phyloP scores from a whole-genome alignment of 2,113 vertebrate genomes.

The Cheirogaleus medius region DNA sequence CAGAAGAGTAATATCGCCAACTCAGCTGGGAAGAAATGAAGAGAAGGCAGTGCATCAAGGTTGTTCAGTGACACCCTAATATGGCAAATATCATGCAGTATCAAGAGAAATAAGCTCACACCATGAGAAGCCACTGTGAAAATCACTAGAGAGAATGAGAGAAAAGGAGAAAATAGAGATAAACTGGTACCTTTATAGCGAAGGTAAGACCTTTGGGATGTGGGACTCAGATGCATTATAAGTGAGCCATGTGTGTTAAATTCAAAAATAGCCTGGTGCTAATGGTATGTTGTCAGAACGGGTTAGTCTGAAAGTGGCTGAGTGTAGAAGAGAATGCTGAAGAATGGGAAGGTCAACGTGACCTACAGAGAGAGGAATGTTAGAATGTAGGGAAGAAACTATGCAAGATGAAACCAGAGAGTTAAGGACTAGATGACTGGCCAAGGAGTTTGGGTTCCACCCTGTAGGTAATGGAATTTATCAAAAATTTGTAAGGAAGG shows the following conservation, averaged over 20 bases:
- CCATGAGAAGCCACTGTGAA: neutral
- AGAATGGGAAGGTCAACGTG: neutral
- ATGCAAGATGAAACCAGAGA: neutral
- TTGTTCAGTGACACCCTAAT: neutral
- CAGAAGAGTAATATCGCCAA: constrained; percentile 12
- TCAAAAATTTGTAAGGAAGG: neutral
- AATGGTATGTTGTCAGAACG: neutral
- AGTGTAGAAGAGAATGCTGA: neutral
- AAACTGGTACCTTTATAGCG: neutral
- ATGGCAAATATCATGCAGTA: neutral
- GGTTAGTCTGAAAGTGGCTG: neutral
- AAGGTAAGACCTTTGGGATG: constrained; percentile 7
- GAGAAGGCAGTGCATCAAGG: neutral
- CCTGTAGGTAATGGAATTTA: neutral
- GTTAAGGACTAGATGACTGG: neutral
- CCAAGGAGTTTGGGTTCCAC: neutral
- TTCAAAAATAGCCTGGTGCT: constrained; percentile 41
- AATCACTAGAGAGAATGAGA: constrained; percentile 11
- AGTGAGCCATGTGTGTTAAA: neutral
- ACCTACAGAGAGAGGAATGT: neutral
- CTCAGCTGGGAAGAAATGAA: constrained; percentile 15
- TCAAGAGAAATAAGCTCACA: constrained; percentile 15
- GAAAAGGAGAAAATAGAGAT: neutral
- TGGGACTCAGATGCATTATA: neutral
- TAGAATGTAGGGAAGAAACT: neutral